Base-by-base conservation (phyloP, 2,888 invertebrate genomes). In the Catocala nupta region DNA sequence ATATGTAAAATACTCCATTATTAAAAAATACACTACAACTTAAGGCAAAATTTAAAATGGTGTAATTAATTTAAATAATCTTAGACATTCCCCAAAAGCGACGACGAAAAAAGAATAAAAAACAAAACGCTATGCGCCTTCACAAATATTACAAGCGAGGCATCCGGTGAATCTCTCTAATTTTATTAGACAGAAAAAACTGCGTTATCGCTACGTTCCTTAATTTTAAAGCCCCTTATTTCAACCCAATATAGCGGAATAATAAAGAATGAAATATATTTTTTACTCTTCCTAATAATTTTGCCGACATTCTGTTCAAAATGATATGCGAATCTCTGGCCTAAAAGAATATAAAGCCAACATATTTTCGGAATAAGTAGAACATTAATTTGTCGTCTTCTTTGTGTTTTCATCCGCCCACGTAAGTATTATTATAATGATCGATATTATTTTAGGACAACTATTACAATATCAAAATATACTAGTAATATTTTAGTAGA, bases 261-360 rank as follows among this genome's bases (percentile, higher is more conserved):
- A 78, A 79, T 77, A 75, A 78, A 76, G 73, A 76, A 72, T 77
- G 70, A 80, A 81, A 77, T 69, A 78, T 77, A 76, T 78, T 79
- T 77, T 77, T 73, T 70, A 59, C 51, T 65, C 42, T 43, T 59
- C 44, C 57, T 63, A 58, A 70, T 74, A 58, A 0, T 64, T 60
- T 73, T 78, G 59, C 60, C 63, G 67, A 71, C 73, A 75, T 79
- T 71, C 75, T 73, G 79, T 80, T 63, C 62, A 57, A 65, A 63
- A 68, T 74, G 59, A 73, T 77, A 75, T 75, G 77, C 70, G 76
- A 73, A 69, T 74, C 65, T 71, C 60, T 69, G 66, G 58, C 67
- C 70, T 48, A 59, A 70, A 59, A 52, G 52, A 70, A 65, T 54
- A 59, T 55, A 43, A 8, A 63, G 59, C 57, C 51, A 57, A 68